Evolutionary conservation across 2,888 invertebrate species (phyloP).

Genomic region (Listrodromus nycthemerus): DNA sequence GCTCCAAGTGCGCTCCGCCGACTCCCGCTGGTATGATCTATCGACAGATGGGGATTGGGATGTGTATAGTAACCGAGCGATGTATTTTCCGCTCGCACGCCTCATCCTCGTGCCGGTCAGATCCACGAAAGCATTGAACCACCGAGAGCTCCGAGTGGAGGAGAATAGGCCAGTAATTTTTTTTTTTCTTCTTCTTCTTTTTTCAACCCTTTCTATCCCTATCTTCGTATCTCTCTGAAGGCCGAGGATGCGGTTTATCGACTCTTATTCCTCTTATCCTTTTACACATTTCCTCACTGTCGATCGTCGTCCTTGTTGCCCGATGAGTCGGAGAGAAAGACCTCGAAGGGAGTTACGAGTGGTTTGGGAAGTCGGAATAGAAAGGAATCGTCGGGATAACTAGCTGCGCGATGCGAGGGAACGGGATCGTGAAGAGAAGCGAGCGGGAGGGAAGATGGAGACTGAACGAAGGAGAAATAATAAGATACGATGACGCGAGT

Average conservation of each 20-base stretch:
- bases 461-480: slow-evolving; percentile 6
- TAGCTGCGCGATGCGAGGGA: slow-evolving; percentile 13
- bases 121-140: slow-evolving; percentile 33
- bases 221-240: slow-evolving; percentile 23
- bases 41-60: slow-evolving; percentile 60
- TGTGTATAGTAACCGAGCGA: slow-evolving; percentile 55
- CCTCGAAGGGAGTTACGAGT: neutral
- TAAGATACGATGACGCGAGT: slow-evolving; percentile 9
- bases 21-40: slow-evolving; percentile 61
- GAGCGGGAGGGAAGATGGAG: neutral
- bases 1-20: slow-evolving; percentile 9
- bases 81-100: slow-evolving; percentile 4
- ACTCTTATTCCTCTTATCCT: slow-evolving; percentile 32
- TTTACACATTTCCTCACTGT: slow-evolving; percentile 20
- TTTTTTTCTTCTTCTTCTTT: slow-evolving; percentile 44
- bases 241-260: slow-evolving; percentile 25
- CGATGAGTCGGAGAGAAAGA: slow-evolving; percentile 19
- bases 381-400: slow-evolving; percentile 29
- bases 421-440: slow-evolving; percentile 24
- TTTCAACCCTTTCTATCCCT: slow-evolving; percentile 10
- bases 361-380: neutral
- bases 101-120: slow-evolving; percentile 8
- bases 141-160: slow-evolving; percentile 3
- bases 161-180: slow-evolving; percentile 35
- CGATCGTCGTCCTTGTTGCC: slow-evolving; percentile 10